Evolutionary conservation across 2,888 invertebrate species (phyloP).

Genomic region (Busseola fusca): DNA sequence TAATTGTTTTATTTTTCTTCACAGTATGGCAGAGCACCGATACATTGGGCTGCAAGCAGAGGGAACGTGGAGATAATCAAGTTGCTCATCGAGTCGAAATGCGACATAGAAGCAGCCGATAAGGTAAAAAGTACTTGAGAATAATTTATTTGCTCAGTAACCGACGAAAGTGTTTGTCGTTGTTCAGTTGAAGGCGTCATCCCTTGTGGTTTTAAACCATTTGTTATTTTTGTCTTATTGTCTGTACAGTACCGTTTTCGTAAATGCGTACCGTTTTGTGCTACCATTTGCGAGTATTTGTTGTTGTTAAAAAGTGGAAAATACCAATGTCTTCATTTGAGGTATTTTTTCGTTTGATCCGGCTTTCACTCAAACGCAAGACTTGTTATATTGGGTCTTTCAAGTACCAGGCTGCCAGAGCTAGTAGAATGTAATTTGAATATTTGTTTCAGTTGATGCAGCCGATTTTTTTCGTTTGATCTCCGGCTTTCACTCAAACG

Average conservation of each 20-base stretch:
- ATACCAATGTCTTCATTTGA: not conserved
- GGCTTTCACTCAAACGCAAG: constrained; percentile 1
- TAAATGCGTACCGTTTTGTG: not conserved
- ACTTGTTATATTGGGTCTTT: constrained; percentile 9
- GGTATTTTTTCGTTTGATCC: not conserved
- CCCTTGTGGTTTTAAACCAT: constrained; percentile 5
- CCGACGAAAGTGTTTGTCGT: constrained; percentile 11
- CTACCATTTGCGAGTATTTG: not conserved
- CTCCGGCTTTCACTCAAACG: not conserved
- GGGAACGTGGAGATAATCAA: constrained; percentile 93
- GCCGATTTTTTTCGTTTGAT: constrained; percentile 73
- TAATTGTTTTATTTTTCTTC: constrained; percentile 50
- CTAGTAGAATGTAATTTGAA: constrained; percentile 23
- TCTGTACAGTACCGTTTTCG: not conserved
- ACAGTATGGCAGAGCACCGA: constrained; percentile 92
- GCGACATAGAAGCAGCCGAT: constrained; percentile 92
- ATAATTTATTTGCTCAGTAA: constrained; percentile 13
- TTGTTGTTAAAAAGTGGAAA: not conserved
- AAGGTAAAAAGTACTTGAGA: constrained; percentile 86
- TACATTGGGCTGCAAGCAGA: constrained; percentile 93
- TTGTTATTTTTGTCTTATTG: constrained; percentile 13
- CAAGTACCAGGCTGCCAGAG: constrained; percentile 59
- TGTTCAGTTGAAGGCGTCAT: constrained; percentile 7
- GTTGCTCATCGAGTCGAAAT: constrained; percentile 91
- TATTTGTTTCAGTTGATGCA: constrained; percentile 90